phyloP scores from a whole-genome alignment of 2,888 invertebrate species.

The Papilio protenor region DNA sequence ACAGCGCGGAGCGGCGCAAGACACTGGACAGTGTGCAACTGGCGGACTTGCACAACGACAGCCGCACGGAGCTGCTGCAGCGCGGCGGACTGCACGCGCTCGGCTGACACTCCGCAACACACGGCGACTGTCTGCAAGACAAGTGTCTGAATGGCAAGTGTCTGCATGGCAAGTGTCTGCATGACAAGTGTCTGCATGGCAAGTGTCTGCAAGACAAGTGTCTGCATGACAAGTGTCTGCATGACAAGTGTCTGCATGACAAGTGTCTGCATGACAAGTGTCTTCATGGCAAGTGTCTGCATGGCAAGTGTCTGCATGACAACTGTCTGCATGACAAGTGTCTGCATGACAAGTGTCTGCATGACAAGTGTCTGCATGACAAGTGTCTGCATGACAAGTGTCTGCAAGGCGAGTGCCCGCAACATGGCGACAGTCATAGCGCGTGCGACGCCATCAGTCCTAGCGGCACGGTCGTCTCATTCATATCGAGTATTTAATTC shows the following conservation, averaged over 20 bases:
- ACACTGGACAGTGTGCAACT: slow-evolving; percentile 60
- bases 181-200: slow-evolving; percentile 15
- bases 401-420: background rate
- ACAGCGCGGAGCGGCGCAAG: slow-evolving; percentile 84
- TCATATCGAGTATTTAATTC: slow-evolving; percentile 69
- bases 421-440: slow-evolving; percentile 19
- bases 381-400: slow-evolving; percentile 1
- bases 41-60: slow-evolving; percentile 70
- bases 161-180: slow-evolving; percentile 23
- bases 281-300: no score
- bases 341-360: background rate
- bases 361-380: no score
- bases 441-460: slow-evolving; percentile 57
- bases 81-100: slow-evolving; percentile 63
- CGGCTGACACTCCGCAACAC: slow-evolving; percentile 62
- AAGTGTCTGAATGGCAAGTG: background rate
- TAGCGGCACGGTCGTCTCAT: slow-evolving; percentile 67
- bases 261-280: background rate
- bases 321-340: no score
- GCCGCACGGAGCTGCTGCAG: slow-evolving; percentile 68
- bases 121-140: background rate
- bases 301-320: background rate
- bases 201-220: background rate
- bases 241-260: slow-evolving; percentile 10
- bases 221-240: background rate